A percentile compares a stretch with the other conserved stretches of the same genome.
Evolutionary conservation across 2,113 vertebrate species (phyloP).

Genomic region (Pteruthius melanotis): DNA sequence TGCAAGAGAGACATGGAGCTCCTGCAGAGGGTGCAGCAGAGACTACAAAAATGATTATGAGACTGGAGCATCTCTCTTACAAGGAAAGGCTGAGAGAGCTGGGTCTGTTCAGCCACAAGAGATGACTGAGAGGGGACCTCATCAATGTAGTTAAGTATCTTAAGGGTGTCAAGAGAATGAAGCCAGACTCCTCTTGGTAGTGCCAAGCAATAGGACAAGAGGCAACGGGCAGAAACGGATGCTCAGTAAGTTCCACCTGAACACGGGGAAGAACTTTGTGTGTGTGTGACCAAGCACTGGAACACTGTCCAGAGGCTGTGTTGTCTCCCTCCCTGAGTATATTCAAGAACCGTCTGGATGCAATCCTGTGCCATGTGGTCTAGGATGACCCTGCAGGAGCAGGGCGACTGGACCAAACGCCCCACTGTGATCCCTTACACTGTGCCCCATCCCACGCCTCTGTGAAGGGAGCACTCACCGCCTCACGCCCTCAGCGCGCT

Average conservation of each 20-base stretch:
- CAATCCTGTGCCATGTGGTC: too few species aligned
- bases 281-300: not conserved
- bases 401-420: accelerated
- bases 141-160: not conserved
- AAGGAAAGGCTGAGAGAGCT: not conserved
- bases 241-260: not conserved
- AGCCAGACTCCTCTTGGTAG: not conserved
- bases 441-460: accelerated
- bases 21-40: not conserved
- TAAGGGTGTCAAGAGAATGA: not conserved
- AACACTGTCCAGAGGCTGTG: not conserved
- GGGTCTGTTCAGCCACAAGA: not conserved
- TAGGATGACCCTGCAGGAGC: too few species aligned
- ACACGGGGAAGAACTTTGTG: not conserved
- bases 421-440: accelerated
- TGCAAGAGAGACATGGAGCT: not conserved
- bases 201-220: not conserved
- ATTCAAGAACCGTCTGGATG: not conserved
- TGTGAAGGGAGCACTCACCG: accelerated
- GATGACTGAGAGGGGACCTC: not conserved
- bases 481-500: not conserved
- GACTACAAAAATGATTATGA: too few species aligned
- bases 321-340: too few species aligned
- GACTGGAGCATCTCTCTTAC: not conserved
- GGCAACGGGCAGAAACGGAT: not conserved